Evolutionary conservation across 2,888 invertebrate genomes (phyloP).

Genomic region (Ceraclea dissimilis): DNA sequence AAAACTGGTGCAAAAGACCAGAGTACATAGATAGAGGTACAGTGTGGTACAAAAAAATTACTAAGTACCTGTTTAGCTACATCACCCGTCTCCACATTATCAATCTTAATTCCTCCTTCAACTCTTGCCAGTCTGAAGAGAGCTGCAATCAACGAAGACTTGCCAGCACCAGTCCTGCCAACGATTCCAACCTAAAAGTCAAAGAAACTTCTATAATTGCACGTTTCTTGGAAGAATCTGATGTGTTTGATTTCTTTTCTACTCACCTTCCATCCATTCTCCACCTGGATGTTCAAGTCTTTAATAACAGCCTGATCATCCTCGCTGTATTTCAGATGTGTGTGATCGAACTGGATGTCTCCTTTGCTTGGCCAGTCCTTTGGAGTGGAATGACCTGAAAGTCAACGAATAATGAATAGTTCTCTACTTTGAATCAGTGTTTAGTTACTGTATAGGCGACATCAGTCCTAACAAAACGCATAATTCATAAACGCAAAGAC

Average conservation of each 20-base stretch:
- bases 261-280: conserved; percentile 59
- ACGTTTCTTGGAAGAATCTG: neutral
- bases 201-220: neutral
- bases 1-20: no score
- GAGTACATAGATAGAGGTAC: no score
- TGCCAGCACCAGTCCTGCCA: conserved; percentile 80
- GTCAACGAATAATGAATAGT: no score
- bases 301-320: conserved; percentile 64
- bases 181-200: conserved; percentile 65
- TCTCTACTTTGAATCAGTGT: no score
- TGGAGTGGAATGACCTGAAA: conserved; percentile 44
- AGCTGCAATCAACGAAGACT: conserved; percentile 69
- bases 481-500: no score
- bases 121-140: conserved; percentile 68
- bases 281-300: conserved; percentile 59
- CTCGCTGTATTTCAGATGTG: conserved; percentile 59
- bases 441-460: no score
- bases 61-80: conserved; percentile 38
- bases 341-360: conserved; percentile 52
- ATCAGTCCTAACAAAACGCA: no score
- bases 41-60: no score
- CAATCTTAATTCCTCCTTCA: conserved; percentile 64
- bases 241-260: neutral
- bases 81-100: conserved; percentile 49
- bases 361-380: conserved; percentile 63